A percentile compares a stretch with the other conserved stretches of the same genome.
Conservation (phyloP, 2,797 vertebrate species). For the Morus bassanus region DNA sequence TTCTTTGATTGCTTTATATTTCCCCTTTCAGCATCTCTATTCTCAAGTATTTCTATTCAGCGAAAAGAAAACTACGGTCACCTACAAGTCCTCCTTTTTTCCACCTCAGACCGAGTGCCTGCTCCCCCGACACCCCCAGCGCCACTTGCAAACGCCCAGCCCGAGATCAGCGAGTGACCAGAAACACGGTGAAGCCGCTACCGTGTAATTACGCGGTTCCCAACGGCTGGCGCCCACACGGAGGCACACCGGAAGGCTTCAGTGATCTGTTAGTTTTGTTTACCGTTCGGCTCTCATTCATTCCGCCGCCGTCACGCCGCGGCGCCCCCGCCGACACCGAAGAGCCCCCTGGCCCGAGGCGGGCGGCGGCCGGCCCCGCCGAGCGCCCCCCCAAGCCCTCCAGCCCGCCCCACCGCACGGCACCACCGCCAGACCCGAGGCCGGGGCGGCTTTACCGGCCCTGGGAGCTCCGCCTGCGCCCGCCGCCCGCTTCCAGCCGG, state of each 20-base stretch:
- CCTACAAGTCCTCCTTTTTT: background rate
- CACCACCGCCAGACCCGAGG: too few relatives aligned
- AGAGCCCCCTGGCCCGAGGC: background rate
- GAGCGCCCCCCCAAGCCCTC: too few relatives aligned
- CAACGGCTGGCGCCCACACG: background rate
- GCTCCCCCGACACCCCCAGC: background rate
- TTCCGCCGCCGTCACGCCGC: rapidly evolving
- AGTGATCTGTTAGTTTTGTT: background rate
- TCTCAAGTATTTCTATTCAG: background rate
- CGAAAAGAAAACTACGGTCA: background rate
- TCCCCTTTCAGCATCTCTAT: background rate
- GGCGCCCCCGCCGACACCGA: rapidly evolving
- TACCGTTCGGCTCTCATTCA: background rate
- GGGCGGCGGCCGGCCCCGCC: too few relatives aligned
- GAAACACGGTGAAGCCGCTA: background rate
- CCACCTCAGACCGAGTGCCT: rapidly evolving
- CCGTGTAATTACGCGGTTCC: rapidly evolving
- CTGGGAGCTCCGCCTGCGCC: too few relatives aligned
- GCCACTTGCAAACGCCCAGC: rapidly evolving
- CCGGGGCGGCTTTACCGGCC: too few relatives aligned
- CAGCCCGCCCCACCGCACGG: too few relatives aligned
- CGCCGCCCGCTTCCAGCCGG: too few relatives aligned
- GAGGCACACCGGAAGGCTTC: rapidly evolving
- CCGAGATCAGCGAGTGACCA: rapidly evolving
- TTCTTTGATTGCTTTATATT: background rate